A percentile compares a stretch with the other conserved stretches of the same genome.
phyloP scores from a whole-genome alignment of 2,888 invertebrate genomes.

The Seladonia tumulorum region DNA sequence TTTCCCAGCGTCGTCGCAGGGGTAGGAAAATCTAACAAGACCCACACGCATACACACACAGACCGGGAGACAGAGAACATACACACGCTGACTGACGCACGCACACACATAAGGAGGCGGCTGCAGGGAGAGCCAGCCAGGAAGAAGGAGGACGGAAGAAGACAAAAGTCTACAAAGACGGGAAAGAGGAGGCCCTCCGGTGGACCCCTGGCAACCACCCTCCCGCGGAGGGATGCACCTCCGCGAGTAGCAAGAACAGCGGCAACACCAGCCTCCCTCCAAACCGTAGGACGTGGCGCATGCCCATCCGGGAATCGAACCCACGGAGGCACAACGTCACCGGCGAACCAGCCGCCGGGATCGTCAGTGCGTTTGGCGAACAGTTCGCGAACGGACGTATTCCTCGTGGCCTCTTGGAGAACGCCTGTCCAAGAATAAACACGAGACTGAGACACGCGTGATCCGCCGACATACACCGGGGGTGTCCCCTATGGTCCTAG shows the following conservation, averaged over 20 bases:
- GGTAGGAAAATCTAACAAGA: conserved; percentile 11
- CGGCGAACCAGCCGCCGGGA: conserved; percentile 80
- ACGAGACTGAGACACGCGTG: conserved; percentile 46
- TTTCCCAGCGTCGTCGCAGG: background rate
- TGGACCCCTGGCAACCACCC: conserved; percentile 63
- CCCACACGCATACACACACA: background rate
- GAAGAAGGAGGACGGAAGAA: conserved; percentile 26
- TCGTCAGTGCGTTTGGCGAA: conserved; percentile 84
- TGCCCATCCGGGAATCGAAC: conserved; percentile 81
- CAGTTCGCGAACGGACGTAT: conserved; percentile 83
- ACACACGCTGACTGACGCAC: background rate
- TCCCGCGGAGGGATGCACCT: conserved; percentile 64
- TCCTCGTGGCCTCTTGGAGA: conserved; percentile 67
- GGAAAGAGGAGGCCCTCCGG: conserved; percentile 42
- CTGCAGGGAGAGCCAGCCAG: background rate
- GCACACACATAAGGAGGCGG: background rate
- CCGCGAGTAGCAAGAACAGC: conserved; percentile 58
- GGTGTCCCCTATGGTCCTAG: background rate
- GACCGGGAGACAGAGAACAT: background rate
- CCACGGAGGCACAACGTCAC: conserved; percentile 79
- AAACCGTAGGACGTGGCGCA: conserved; percentile 81
- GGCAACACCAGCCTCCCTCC: conserved; percentile 64
- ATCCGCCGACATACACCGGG: background rate
- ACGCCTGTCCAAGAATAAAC: conserved; percentile 60
- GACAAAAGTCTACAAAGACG: conserved; percentile 32